These are phyloP conservation scores for Mellilla xanthometata DNA, from an alignment of 2,888 invertebrate genomes.

Conservation along the genomic window DNA sequence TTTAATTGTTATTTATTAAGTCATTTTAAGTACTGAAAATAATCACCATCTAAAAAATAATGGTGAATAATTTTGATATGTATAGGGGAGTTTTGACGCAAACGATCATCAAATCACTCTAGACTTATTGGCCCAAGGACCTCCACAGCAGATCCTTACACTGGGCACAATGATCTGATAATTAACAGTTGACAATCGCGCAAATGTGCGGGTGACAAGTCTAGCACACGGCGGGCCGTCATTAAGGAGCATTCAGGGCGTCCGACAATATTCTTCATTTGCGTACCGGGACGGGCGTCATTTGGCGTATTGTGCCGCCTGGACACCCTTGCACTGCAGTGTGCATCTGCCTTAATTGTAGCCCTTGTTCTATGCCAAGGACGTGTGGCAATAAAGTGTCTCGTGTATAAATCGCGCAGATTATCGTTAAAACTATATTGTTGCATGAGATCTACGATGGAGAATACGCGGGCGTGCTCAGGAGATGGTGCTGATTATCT, in stretches of 20 bases:
- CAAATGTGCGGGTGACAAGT: constrained; percentile 63
- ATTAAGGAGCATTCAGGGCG: constrained; percentile 79
- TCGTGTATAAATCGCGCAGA: constrained; percentile 18
- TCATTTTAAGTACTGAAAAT: too few species aligned
- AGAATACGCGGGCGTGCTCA: too few species aligned
- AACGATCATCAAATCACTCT: too few species aligned
- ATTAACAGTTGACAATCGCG: constrained; percentile 71
- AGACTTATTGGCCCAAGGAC: too few species aligned
- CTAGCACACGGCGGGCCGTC: constrained; percentile 59
- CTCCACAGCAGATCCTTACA: constrained; percentile 2
- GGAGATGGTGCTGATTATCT: too few species aligned
- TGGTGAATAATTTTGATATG: too few species aligned
- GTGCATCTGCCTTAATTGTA: constrained; percentile 73
- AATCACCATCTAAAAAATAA: too few species aligned
- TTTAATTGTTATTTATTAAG: too few species aligned
- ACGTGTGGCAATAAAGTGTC: constrained; percentile 21
- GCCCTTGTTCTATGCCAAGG: constrained; percentile 61
- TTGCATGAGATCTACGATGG: constrained; percentile 7
- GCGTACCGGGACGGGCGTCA: constrained; percentile 72
- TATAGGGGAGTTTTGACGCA: too few species aligned
- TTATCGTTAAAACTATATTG: constrained; percentile 26
- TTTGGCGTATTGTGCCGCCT: constrained; percentile 74
- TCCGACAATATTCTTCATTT: constrained; percentile 83
- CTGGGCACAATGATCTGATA: constrained; percentile 57
- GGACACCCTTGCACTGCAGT: constrained; percentile 64